Evolutionary conservation across 2,113 vertebrate species (phyloP), one percentile per base, ranked within the genome.

Genomic region (Hippopotamus amphibius): DNA sequence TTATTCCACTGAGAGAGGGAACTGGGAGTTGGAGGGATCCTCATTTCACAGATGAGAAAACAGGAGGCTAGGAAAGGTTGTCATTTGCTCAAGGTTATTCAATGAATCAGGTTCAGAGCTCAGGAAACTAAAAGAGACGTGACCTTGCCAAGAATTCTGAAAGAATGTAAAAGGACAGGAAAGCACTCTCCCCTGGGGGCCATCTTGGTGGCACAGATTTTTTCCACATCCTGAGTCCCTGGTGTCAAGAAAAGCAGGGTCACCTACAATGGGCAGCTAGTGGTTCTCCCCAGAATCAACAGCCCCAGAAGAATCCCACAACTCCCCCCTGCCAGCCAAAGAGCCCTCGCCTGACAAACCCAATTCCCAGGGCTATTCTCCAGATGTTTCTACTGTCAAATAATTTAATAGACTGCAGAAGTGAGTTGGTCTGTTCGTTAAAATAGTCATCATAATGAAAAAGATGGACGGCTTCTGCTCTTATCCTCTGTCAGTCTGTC

Each of bases 381-480:
- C 95, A 91, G 97, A 96, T 94, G 88, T 94, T 87, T 90, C 77
- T 12, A 50, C 88, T 94, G 81, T 93, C 94, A 93, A 43, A 22
- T 37, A 59, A 94, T 82, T 94, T 71, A 82, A 94, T 82, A 46
- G 50, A 48, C 85, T 80, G 71, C 85, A 97, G 77, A 83, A 77
- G 90, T 28, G 43, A 94, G 81, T 77, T 33, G 81, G 53, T 94
- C 74, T 96, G 46, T 83, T 96, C 0, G 4, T 90, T 94, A 88
- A 93, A 96, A 98, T 37, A 84, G 92, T 92, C 69, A 66, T 79
- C 66, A 66, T 65, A 74, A 77, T 83, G 90, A 93, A 68, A 96
- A 96, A 94, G 94, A 90, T 28, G 28, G 81, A 74, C 0, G 9
- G 65, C 69, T 63, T 79, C 81, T 95, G 85, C 77, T 94, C 91